Conservation (phyloP, 2,797 vertebrate species). For the Sciurus carolinensis region DNA sequence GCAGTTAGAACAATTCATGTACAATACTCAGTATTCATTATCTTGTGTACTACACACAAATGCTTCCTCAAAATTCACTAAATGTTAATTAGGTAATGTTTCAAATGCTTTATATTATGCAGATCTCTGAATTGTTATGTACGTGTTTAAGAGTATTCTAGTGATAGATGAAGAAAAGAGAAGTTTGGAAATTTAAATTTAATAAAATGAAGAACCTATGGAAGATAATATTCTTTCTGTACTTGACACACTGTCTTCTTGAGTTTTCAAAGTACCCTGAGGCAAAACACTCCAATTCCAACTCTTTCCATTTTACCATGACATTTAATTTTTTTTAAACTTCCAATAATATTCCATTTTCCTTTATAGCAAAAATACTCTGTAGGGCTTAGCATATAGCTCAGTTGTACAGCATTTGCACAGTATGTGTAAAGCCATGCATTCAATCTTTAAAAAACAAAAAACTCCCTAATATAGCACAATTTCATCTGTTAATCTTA, state of each 20-base stretch:
- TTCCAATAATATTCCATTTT: constrained; percentile 22
- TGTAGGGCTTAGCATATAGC: background rate
- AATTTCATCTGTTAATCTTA: constrained; percentile 23
- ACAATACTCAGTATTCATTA: background rate
- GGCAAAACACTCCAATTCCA: background rate
- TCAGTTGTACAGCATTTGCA: background rate
- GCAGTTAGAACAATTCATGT: background rate
- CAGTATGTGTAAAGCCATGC: too few species aligned
- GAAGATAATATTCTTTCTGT: background rate
- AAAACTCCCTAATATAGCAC: background rate
- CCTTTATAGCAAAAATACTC: constrained; percentile 28
- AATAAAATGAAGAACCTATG: background rate
- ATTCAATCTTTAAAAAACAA: too few species aligned
- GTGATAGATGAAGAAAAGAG: background rate
- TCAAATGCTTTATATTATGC: constrained; percentile 16
- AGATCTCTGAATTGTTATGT: background rate
- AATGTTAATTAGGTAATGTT: background rate
- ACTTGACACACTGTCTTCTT: background rate
- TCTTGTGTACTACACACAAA: background rate
- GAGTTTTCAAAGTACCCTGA: background rate
- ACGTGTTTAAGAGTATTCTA: background rate
- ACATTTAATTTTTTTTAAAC: background rate
- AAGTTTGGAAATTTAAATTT: background rate
- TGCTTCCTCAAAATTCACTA: background rate
- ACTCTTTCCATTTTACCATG: constrained; percentile 4